phyloP scores from a whole-genome alignment of 1,140 invertebrate genomes.

The Drosophila erecta region DNA sequence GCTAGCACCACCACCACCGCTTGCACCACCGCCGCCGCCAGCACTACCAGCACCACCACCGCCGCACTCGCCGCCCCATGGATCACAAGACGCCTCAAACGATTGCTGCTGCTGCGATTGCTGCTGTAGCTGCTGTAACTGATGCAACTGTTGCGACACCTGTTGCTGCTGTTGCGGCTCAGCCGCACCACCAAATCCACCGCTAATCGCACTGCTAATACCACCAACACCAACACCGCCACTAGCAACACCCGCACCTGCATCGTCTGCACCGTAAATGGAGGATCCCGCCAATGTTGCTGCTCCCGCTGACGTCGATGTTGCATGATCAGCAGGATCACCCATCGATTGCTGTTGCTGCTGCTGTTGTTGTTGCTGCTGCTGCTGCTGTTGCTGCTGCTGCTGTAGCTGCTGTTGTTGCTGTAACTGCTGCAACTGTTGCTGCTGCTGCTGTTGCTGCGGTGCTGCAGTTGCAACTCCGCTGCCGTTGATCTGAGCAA shows the following conservation, averaged over 20 bases:
- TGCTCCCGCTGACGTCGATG: constrained; percentile 37
- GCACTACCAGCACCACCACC: constrained; percentile 19
- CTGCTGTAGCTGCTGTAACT: constrained; percentile 39
- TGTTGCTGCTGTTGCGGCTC: constrained; percentile 50
- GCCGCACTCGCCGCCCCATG: constrained; percentile 14
- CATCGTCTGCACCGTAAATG: constrained; percentile 77
- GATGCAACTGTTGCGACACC: constrained; percentile 35
- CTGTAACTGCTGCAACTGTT: constrained; percentile 48
- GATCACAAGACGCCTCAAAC: constrained; percentile 13
- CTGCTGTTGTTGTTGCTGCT: constrained; percentile 32
- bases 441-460: constrained; percentile 50
- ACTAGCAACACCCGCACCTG: constrained; percentile 81
- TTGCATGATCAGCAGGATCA: constrained; percentile 16
- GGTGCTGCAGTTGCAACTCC: constrained; percentile 49
- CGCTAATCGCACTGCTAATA: constrained; percentile 75
- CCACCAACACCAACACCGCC: constrained; percentile 75
- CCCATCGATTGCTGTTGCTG: constrained; percentile 25
- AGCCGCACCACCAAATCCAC: constrained; percentile 62
- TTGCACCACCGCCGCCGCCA: constrained; percentile 7
- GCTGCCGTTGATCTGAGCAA: constrained; percentile 73
- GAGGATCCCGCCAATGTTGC: constrained; percentile 31
- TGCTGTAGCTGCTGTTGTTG: constrained; percentile 44
- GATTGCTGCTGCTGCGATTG: constrained; percentile 35
- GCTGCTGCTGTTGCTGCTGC: constrained; percentile 41
- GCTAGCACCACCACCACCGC: constrained; percentile 32